phyloP scores from a whole-genome alignment of 1,140 invertebrate species.

The Atta colombica region DNA sequence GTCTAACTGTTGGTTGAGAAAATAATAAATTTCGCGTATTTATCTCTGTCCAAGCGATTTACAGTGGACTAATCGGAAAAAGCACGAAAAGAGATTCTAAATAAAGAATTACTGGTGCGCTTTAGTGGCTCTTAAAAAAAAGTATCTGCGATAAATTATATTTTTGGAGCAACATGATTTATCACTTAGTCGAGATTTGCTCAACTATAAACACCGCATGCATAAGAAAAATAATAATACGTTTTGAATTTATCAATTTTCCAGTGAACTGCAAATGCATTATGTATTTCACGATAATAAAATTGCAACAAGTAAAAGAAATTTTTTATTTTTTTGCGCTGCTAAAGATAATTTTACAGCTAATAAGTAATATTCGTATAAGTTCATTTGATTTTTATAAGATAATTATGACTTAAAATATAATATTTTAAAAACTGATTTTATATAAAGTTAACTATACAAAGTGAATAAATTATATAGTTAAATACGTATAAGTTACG shows the following conservation, averaged over 20 bases:
- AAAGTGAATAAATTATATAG: not conserved
- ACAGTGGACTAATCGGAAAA: conserved; percentile 20
- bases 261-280: not conserved
- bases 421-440: not conserved
- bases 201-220: not conserved
- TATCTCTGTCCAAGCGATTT: conserved; percentile 32
- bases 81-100: conserved; percentile 37
- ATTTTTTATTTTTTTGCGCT: not conserved
- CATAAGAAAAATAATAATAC: conserved; percentile 29
- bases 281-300: not conserved
- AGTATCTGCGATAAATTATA: conserved; percentile 42
- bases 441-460: not conserved
- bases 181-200: conserved; percentile 20
- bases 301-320: not conserved
- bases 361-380: not conserved
- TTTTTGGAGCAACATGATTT: conserved; percentile 27
- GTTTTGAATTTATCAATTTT: not conserved
- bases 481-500: not conserved
- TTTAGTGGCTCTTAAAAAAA: conserved; percentile 24
- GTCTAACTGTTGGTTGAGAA: conserved; percentile 2
- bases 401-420: not conserved
- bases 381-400: not conserved
- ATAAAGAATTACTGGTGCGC: conserved; percentile 27
- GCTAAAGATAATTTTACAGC: not conserved
- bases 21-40: conserved; percentile 46